Evolutionary conservation across 2,888 invertebrate genomes (phyloP).

Genomic region (Eupeodes luniger): DNA sequence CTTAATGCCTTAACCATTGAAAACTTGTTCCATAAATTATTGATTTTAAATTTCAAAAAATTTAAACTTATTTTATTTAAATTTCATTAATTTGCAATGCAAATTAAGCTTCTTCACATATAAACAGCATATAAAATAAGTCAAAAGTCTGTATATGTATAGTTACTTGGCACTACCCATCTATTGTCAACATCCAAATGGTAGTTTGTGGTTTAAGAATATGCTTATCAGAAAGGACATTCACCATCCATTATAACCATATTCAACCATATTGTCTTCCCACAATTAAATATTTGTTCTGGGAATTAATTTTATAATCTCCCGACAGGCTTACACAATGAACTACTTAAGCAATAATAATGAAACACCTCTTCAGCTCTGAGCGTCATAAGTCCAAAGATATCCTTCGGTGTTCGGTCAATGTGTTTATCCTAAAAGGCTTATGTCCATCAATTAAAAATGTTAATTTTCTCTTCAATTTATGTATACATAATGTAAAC

Average conservation of each 20-base stretch:
- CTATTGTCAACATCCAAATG: background rate
- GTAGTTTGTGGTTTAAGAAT: conserved; percentile 31
- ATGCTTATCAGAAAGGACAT: conserved; percentile 43
- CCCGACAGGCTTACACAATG: conserved; percentile 44
- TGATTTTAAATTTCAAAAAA: no score
- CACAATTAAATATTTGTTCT: conserved; percentile 55
- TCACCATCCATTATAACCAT: background rate
- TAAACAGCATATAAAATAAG: no score
- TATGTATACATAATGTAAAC: background rate
- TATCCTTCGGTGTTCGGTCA: background rate
- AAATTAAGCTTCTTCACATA: no score
- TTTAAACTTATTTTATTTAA: no score
- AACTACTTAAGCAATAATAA: conserved; percentile 30
- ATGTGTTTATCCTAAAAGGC: conserved; percentile 34
- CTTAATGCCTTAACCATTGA: no score
- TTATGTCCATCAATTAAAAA: conserved; percentile 49
- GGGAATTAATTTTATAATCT: conserved; percentile 47
- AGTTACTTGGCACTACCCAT: background rate
- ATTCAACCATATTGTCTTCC: background rate
- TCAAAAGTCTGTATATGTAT: no score
- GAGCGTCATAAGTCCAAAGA: conserved; percentile 13
- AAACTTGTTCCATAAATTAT: no score
- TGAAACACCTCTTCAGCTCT: background rate
- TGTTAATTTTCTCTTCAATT: conserved; percentile 26
- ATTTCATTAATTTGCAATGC: no score